Conservation (phyloP, 2,888 invertebrate genomes). For the Cosmia pyralina region DNA sequence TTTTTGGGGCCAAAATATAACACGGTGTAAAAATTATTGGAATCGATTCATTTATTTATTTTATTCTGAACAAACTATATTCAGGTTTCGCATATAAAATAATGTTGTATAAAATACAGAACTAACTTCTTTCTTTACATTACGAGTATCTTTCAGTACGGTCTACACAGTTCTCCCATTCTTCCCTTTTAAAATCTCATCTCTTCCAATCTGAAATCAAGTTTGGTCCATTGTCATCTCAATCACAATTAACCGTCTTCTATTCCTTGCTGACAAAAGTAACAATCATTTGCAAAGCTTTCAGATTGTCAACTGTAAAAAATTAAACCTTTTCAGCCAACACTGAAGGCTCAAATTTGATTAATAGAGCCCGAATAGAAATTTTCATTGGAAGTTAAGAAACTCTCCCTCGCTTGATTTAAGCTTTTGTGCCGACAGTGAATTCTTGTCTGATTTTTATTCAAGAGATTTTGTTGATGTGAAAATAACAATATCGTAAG, state of each 20-base stretch:
- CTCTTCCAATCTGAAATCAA: constrained; percentile 48
- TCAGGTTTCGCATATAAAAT: too few relatives aligned
- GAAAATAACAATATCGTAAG: constrained; percentile 37
- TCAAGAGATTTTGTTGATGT: constrained; percentile 37
- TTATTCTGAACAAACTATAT: too few relatives aligned
- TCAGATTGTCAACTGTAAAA: constrained; percentile 49
- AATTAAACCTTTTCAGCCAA: constrained; percentile 58
- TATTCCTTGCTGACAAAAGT: constrained; percentile 74
- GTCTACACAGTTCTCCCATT: constrained; percentile 16
- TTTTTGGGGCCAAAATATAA: too few relatives aligned
- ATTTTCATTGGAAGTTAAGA: constrained; percentile 58
- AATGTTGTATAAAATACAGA: too few relatives aligned
- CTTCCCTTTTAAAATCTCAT: constrained; percentile 44
- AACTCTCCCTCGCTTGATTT: constrained; percentile 62
- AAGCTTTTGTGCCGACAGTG: constrained; percentile 60
- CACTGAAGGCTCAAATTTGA: constrained; percentile 63
- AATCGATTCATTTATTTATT: too few relatives aligned
- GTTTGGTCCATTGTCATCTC: constrained; percentile 66
- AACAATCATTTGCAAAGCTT: constrained; percentile 67
- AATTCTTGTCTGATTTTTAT: constrained; percentile 50
- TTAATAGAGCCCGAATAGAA: constrained; percentile 46
- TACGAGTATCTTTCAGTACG: not conserved
- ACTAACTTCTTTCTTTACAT: constrained; percentile 2
- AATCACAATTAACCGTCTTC: constrained; percentile 72
- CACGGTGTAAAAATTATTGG: too few relatives aligned